Base-by-base conservation (phyloP, 2,888 invertebrate species). In the Amitus sp. region DNA sequence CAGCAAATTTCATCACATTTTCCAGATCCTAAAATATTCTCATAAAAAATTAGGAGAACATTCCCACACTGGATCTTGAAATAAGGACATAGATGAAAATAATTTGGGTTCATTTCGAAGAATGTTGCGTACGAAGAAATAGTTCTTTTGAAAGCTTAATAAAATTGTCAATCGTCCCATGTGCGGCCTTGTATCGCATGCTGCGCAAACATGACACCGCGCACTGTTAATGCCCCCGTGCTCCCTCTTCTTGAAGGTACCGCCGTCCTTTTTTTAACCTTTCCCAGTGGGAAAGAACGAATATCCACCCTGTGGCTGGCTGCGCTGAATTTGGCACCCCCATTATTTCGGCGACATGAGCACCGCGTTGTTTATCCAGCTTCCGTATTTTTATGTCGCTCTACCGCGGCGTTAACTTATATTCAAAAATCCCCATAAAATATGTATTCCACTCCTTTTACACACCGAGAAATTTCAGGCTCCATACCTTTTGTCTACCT, bases 331-430 rank as follows among this genome's bases (percentile, higher is more conserved):
- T 71, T 66, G 57, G 56, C 56, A 60, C 62, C 55, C 59, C 46
- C 63, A 50, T 56, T 56, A 49, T 57, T 48, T 62, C 58, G 50
- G 48, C 61, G 58, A 61, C 54, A 68, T 55, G 57, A 56, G 48
- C 51, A 33, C 52, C 39, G 18, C 51, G 33, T 72, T 82, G 76
- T 82, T 82, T 82, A 81, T 79, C 79, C 82, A 81, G 82, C 80
- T 81, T 81, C 72, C 76, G 70, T 72, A 76, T 80, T 82, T 80
- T 76, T 81, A 80, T 80, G 77, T 73, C 77, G 65, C 73, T 77
- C 75, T 80, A 82, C 82, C 78, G 78, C 73, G 72, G 74, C 82
- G 79, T 80, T 75, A 82, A 82, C 81, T 82, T 79, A 81, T 82
- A 81, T 82, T 80, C 81, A 80, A 78, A 79, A 79, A 74, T 80